Percentiles rank a stretch among this genome's conserved stretches.
Conservation (phyloP, 1,140 invertebrate species). For the Sinella curviseta region DNA sequence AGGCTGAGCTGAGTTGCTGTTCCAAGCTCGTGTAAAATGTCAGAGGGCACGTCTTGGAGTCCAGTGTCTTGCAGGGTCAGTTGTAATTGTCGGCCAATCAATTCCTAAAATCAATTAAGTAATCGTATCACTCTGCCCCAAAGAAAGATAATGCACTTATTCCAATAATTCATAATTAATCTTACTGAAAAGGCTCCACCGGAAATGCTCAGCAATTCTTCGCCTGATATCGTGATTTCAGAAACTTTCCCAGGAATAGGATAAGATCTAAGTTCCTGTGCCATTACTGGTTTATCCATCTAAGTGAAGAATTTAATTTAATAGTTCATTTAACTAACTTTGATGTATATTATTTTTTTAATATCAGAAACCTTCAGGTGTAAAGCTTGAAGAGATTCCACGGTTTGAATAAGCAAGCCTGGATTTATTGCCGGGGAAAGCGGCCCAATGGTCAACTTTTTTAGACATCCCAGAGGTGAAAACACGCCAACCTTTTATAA, state of each 20-base stretch:
- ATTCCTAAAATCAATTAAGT: slow-evolving; percentile 21
- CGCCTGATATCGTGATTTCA: slow-evolving; percentile 24
- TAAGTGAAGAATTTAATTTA: no score
- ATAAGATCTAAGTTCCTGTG: neutral
- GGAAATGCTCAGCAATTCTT: slow-evolving; percentile 17
- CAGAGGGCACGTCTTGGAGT: slow-evolving; percentile 16
- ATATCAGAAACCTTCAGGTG: slow-evolving; percentile 26
- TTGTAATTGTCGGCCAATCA: slow-evolving; percentile 8
- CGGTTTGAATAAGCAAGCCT: slow-evolving; percentile 3
- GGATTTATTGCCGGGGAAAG: neutral
- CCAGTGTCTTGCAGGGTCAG: slow-evolving; percentile 32
- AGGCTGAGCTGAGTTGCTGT: slow-evolving; percentile 18
- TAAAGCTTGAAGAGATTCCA: slow-evolving; percentile 26
- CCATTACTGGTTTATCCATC: neutral
- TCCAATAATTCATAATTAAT: neutral
- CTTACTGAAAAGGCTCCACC: slow-evolving; percentile 33
- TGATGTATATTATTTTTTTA: neutral
- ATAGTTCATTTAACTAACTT: no score
- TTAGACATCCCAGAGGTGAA: slow-evolving; percentile 12
- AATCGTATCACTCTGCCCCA: neutral
- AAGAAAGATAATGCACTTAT: neutral
- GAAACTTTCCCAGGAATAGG: slow-evolving; percentile 30
- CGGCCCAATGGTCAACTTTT: slow-evolving; percentile 35
- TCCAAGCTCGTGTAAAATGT: slow-evolving; percentile 30
- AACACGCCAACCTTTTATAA: slow-evolving; percentile 25